Percentiles rank a stretch among this genome's conserved stretches.
Conservation (phyloP, 1,140 invertebrate species). For the Zophobas atratus region DNA sequence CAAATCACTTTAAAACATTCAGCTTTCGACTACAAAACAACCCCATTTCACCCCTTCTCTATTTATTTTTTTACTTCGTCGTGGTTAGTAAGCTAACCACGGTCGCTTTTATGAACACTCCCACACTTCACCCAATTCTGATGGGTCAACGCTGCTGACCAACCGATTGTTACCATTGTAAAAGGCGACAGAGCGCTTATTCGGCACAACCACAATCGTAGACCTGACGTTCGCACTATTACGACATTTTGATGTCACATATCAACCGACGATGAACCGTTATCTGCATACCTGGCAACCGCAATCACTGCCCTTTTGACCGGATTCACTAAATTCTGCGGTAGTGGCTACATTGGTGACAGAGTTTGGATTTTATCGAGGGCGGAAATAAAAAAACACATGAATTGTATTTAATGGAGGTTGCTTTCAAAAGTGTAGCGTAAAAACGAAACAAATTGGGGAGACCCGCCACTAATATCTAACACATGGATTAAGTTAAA, state of each 20-base stretch:
- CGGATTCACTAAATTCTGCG: constrained; percentile 18
- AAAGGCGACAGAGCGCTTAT: constrained; percentile 21
- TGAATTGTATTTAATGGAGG: too few species aligned
- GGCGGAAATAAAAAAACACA: too few species aligned
- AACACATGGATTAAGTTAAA: too few species aligned
- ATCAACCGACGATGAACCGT: constrained; percentile 36
- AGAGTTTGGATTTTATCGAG: background rate
- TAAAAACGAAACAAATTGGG: too few species aligned
- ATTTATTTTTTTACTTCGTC: too few species aligned
- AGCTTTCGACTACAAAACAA: too few species aligned
- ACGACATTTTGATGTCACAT: constrained; percentile 27
- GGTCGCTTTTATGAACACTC: background rate
- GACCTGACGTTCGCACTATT: constrained; percentile 30
- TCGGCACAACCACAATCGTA: constrained; percentile 21
- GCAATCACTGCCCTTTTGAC: constrained; percentile 31
- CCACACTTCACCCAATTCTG: background rate
- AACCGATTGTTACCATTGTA: constrained; percentile 18
- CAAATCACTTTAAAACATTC: too few species aligned
- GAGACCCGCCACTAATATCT: too few species aligned
- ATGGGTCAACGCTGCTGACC: constrained; percentile 21
- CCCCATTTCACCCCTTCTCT: too few species aligned
- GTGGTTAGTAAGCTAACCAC: too few species aligned
- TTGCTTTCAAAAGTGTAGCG: too few species aligned
- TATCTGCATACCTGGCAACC: constrained; percentile 40
- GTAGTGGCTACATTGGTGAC: constrained; percentile 2